A percentile compares a stretch with the other conserved stretches of the same genome.
These are phyloP conservation scores for Pentalonia nigronervosa DNA, from an alignment of 1,140 invertebrate species.

Conservation along the genomic window DNA sequence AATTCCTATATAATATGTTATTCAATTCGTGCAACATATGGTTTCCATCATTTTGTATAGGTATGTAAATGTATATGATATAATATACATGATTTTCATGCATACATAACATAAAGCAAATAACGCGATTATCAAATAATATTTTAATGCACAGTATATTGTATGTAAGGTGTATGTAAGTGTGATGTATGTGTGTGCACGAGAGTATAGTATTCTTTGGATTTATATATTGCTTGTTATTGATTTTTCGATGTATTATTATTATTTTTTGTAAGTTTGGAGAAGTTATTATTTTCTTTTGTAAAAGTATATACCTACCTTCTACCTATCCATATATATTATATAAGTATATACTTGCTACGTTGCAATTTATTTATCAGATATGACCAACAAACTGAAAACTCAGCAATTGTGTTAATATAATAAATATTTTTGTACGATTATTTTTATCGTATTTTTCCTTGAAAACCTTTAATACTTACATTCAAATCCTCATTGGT, in stretches of 20 bases:
- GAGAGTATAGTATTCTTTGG: neutral
- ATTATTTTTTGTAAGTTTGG: neutral
- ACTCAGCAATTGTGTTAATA: constrained; percentile 22
- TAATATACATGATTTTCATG: neutral
- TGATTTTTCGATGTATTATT: constrained; percentile 28
- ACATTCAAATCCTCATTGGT: neutral
- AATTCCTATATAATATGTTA: neutral
- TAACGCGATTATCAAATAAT: neutral
- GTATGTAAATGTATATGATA: neutral
- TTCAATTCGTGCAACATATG: neutral
- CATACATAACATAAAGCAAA: neutral
- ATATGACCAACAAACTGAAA: constrained; percentile 28
- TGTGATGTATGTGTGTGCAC: neutral
- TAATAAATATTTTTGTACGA: constrained; percentile 44
- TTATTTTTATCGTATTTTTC: constrained; percentile 30
- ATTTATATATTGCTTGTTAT: constrained; percentile 22
- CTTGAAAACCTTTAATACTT: neutral
- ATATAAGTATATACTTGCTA: constrained; percentile 9
- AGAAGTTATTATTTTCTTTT: constrained; percentile 37
- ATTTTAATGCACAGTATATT: neutral
- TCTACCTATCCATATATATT: neutral
- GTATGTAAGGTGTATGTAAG: neutral
- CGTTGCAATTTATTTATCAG: constrained; percentile 34
- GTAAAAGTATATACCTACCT: neutral
- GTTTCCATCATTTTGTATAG: constrained; percentile 23